Base-by-base conservation (phyloP, 1,140 invertebrate species). In the Pseudomyrmex cubaensis region DNA sequence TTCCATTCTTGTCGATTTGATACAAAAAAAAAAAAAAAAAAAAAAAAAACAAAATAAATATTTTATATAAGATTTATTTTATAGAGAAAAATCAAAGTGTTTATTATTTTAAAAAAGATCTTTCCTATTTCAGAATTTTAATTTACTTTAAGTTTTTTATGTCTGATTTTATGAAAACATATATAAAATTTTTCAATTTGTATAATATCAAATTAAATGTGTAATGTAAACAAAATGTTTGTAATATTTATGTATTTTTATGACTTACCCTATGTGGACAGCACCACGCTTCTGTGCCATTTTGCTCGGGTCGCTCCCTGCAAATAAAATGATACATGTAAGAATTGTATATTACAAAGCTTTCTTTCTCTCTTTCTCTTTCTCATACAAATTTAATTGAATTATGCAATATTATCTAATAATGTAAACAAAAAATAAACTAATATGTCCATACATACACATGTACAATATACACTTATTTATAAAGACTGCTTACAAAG, bases 271-370 rank as follows among this genome's bases (percentile, higher is more conserved):
- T 94, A 96, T 95, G 85, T 95, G 95, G 82, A 95, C 94, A 85
- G 95, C 94, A 84, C 94, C 94, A 82, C 95, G 93, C 94, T 96
- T 96, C 92, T 95, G 95, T 90, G 95, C 94, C 91, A 95, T 95
- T 93, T 96, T 96, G 85, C 93, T 95, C 85, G 95, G 94, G 93
- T 96, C 95, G 92, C 94, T 95, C 93, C 95, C 95, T 96, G 83
- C 9, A 87, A 67, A 78, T 76, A 67, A 87, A 89, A 90, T 22
- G 83, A 66, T 70, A 75, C 72, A 78, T 64, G 78, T 76, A 20
- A 74, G 59, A 12, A 13, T 52, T 12, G 35, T 35, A n/a, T 13
- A 7, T 17, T 17, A 7, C 46, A 20, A 0, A 61, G 52, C 1
- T 44, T 48, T 15, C 15, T 44, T 20, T 20, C 8, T 35, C 5